Conservation (phyloP, 2,888 invertebrate species). For the Lithophane ornitopus region DNA sequence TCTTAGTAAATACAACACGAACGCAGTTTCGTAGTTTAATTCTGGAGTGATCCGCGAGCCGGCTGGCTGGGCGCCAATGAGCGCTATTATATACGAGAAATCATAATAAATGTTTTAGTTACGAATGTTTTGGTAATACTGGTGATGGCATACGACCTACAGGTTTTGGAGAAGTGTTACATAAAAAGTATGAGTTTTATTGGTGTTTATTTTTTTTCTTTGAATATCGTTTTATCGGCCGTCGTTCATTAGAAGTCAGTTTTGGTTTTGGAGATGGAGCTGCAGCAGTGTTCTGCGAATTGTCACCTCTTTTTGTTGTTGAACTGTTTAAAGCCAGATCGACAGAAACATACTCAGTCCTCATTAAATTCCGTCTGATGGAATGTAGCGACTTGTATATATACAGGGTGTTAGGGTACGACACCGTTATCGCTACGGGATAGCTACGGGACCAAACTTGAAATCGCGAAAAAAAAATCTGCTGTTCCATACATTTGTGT, state of each 20-base stretch:
- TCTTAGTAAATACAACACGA: conserved; percentile 47
- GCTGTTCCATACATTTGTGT: too few relatives aligned
- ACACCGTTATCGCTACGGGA: too few relatives aligned
- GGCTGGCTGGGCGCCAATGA: conserved; percentile 73
- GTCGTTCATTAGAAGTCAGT: background rate
- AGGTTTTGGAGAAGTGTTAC: conserved; percentile 28
- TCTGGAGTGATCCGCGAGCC: conserved; percentile 71
- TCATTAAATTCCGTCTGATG: background rate
- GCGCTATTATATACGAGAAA: conserved; percentile 65
- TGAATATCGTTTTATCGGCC: background rate
- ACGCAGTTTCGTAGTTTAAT: conserved; percentile 69
- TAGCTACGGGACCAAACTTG: too few relatives aligned
- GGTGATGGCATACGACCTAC: conserved; percentile 55
- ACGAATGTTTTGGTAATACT: conserved; percentile 54
- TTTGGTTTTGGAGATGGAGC: too few relatives aligned
- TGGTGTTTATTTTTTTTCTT: background rate
- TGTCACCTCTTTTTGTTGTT: background rate
- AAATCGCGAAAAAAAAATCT: too few relatives aligned
- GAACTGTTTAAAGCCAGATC: background rate
- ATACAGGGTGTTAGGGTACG: too few relatives aligned
- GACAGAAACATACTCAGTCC: background rate
- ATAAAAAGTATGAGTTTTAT: conserved; percentile 23
- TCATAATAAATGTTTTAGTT: conserved; percentile 67
- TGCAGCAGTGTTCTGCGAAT: background rate
- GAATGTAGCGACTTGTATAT: background rate